A percentile compares a stretch with the other conserved stretches of the same genome.
Conservation (phyloP, 2,113 vertebrate species). For the Dicaeum eximium region DNA sequence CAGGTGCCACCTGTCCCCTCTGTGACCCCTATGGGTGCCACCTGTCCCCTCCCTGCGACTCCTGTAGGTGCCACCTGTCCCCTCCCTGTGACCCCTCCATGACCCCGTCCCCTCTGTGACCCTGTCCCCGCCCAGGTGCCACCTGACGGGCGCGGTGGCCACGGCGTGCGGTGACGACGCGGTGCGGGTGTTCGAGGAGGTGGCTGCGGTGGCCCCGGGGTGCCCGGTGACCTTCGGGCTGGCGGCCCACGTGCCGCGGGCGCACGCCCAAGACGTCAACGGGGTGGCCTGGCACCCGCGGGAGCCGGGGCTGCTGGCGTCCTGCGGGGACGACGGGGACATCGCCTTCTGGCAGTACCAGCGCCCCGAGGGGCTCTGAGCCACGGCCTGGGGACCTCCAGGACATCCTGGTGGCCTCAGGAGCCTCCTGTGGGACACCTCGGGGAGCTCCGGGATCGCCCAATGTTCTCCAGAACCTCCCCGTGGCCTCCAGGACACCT, state of each 20-base stretch:
- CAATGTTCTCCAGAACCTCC: not conserved
- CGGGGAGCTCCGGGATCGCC: no score
- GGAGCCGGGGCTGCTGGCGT: not conserved
- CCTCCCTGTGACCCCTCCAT: not conserved
- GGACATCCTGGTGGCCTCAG: no score
- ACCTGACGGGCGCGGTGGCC: not conserved
- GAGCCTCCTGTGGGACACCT: no score
- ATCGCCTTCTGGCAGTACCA: not conserved
- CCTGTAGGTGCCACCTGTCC: not conserved
- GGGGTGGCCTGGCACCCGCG: not conserved
- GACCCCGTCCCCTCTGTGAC: not conserved
- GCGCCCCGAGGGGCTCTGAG: not conserved
- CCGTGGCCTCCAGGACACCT: no score
- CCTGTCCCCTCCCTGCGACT: not conserved
- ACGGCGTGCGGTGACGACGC: not conserved
- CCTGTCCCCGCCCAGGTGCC: not conserved
- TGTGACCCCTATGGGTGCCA: no score
- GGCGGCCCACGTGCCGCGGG: not conserved
- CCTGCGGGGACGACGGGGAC: not conserved
- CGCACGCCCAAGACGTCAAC: not conserved
- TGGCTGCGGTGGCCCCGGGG: accelerated
- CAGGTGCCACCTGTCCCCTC: not conserved
- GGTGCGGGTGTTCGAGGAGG: not conserved
- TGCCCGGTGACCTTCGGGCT: not conserved
- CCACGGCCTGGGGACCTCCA: not conserved